Percentiles rank a stretch among this genome's conserved stretches.
These are phyloP conservation scores for Leptobrachium leishanense DNA, from an alignment of 2,113 vertebrate genomes.

Conservation along the genomic window DNA sequence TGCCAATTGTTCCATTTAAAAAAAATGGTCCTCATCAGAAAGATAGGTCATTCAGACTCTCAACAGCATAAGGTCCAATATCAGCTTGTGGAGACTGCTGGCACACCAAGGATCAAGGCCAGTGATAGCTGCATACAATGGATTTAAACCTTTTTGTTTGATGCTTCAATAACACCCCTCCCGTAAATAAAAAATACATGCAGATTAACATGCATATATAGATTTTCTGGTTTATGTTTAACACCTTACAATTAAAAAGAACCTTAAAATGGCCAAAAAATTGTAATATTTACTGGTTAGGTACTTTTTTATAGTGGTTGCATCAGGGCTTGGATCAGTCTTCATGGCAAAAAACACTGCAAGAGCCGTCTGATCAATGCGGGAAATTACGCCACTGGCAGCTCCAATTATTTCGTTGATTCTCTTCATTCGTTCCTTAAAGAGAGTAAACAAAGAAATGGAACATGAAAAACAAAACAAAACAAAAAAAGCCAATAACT, in stretches of 20 bases:
- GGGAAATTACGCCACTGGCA: slow-evolving; percentile 85
- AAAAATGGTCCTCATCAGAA: too few species aligned
- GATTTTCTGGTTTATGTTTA: not conserved
- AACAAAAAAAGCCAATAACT: too few species aligned
- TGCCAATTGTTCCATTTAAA: too few species aligned
- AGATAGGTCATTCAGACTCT: too few species aligned
- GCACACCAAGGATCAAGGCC: too few species aligned
- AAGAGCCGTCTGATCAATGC: slow-evolving; percentile 89
- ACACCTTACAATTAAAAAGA: not conserved
- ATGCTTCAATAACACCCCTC: too few species aligned
- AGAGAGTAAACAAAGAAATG: slow-evolving; percentile 10
- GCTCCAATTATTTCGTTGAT: slow-evolving; percentile 83
- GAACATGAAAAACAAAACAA: not conserved
- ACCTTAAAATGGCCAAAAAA: slow-evolving; percentile 57
- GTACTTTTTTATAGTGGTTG: slow-evolving; percentile 94
- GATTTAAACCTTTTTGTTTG: too few species aligned
- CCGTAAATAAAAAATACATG: too few species aligned
- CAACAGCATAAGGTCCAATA: too few species aligned
- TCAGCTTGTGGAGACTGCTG: too few species aligned
- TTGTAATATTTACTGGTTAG: slow-evolving; percentile 80
- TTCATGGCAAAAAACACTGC: slow-evolving; percentile 94
- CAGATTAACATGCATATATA: too few species aligned
- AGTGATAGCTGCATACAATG: too few species aligned
- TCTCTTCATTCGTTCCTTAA: slow-evolving; percentile 87
- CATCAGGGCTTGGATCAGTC: slow-evolving; percentile 94